Evolutionary conservation across 2,888 invertebrate genomes (phyloP).

Genomic region (Leucophora obtusa): DNA sequence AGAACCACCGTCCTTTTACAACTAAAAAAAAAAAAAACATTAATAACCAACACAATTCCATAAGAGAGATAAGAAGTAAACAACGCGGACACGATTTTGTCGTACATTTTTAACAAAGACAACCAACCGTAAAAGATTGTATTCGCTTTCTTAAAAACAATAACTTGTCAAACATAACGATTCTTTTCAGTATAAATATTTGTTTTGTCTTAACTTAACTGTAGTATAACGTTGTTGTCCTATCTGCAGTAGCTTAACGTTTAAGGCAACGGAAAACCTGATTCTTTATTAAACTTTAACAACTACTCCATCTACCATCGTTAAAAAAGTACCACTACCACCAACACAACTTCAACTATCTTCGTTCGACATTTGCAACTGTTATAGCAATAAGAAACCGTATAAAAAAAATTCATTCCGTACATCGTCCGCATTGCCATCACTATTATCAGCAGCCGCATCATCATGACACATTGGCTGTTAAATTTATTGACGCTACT

Average conservation of each 20-base stretch:
- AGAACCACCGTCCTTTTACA: neutral
- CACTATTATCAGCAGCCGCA: conserved; percentile 39
- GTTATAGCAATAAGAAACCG: conserved; percentile 25
- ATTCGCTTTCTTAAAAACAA: neutral
- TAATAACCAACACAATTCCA: neutral
- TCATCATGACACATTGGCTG: conserved; percentile 67
- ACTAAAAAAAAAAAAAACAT: neutral
- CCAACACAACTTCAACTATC: neutral
- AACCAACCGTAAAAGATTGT: too few species aligned
- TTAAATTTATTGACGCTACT: conserved; percentile 66
- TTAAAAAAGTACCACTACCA: neutral
- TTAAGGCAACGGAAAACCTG: neutral
- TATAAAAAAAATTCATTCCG: conserved; percentile 25
- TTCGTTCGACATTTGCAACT: conserved; percentile 33
- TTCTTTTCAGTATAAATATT: neutral
- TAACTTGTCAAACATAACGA: neutral
- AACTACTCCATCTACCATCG: neutral
- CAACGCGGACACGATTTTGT: neutral
- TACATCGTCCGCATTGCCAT: conserved; percentile 1
- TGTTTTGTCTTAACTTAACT: neutral
- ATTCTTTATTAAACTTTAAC: neutral
- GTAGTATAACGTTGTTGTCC: neutral
- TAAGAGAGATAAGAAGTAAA: neutral
- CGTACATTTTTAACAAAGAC: neutral
- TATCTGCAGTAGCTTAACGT: neutral